Evolutionary conservation across 2,113 vertebrate genomes (phyloP), one percentile per base, ranked within the genome.

Genomic region (Epinephelus moara): DNA sequence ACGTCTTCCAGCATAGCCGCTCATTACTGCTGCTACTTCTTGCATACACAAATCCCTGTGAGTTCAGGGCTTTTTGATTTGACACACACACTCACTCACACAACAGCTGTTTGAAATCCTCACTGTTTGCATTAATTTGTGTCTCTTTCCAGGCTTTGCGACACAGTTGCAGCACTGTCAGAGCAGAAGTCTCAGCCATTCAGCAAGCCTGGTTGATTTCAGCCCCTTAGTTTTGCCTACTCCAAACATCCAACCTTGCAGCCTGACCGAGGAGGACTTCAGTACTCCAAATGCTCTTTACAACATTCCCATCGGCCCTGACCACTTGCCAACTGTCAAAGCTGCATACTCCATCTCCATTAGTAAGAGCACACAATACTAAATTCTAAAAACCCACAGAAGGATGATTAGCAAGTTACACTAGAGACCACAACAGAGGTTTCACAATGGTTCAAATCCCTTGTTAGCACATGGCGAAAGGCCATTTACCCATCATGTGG

Each of bases 301-400:
- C 90, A 95, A 90, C 71, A 93, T 91, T 71, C 94, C 96, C 45
- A 91, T 98, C 69, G 92, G 96, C 23, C 73, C 45, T 50, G 94
- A 96, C 3, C 94, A 96, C 57, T 85, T 96, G 13, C 83, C 94
- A 33, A 81, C 95, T 3, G 86, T 98, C 25, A 92, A 95, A 80
- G 93, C 96, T 88, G 97, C 97, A 10, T 98, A 96, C 90, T 93
- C 95, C 67, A 91, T 92, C 87, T 95, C 97, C 69, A 95, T 98
- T 70, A 96, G 98, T 99, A 96, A 96, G 95, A 74, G n/a, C 4
- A 37, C 63, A 60, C 67, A 71, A 55, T 62, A 37, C 30, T 66
- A 52, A 62, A 17, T 18, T 13, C 15, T 37, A 37, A 37, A 37
- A 30, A 30, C 30, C 30, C 30, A 30, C 30, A 30, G 30, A 30